Evolutionary conservation across 2,888 invertebrate species (phyloP).

Genomic region (Scrobipalpa costella): DNA sequence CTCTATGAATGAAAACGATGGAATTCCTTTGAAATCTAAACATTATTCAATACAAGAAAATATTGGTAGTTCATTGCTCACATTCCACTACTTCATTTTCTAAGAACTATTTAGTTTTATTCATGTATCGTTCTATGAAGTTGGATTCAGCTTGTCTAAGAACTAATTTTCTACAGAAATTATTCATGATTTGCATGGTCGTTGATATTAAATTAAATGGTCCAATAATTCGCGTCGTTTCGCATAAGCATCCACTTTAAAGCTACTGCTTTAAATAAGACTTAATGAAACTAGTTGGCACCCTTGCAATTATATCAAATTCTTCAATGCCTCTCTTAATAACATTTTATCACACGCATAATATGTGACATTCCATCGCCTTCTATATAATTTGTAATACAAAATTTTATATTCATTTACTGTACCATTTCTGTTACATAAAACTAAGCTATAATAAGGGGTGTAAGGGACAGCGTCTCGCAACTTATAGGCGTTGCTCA

Average conservation of each 20-base stretch:
- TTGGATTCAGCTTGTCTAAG: neutral
- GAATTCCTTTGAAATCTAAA: constrained; percentile 5
- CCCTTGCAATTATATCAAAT: no score
- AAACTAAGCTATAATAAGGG: no score
- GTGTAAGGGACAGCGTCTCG: no score
- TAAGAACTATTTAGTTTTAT: neutral
- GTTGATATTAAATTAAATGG: constrained; percentile 49
- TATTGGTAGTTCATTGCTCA: constrained; percentile 3
- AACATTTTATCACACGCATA: no score
- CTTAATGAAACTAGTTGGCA: neutral
- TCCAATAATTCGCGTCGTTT: constrained; percentile 57
- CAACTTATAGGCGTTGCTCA: no score
- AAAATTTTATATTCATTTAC: no score
- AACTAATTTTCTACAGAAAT: neutral
- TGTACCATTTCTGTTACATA: no score
- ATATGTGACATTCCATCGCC: no score
- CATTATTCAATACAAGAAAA: neutral
- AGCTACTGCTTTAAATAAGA: neutral
- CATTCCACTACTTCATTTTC: neutral
- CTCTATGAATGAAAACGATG: constrained; percentile 5
- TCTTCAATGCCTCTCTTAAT: no score
- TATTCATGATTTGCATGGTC: constrained; percentile 27
- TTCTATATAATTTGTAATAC: no score
- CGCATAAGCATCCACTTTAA: neutral
- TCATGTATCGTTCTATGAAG: neutral